These are phyloP conservation scores for Phyto melanocephala DNA, from an alignment of 2,888 invertebrate species.

Conservation along the genomic window DNA sequence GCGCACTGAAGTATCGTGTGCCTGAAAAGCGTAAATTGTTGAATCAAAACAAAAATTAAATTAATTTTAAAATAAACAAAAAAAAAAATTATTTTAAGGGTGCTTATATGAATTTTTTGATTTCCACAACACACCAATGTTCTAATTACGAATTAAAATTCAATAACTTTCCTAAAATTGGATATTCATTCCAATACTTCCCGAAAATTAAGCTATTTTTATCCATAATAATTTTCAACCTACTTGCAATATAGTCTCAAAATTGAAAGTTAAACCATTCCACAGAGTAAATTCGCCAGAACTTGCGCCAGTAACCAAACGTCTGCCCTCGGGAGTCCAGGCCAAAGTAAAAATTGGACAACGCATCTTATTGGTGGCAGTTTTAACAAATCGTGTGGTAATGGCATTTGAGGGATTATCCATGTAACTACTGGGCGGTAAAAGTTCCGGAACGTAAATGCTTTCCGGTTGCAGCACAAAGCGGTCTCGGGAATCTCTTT, in stretches of 20 bases:
- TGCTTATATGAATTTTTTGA: no score
- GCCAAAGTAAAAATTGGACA: conserved; percentile 99
- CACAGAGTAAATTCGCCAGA: conserved; percentile 99
- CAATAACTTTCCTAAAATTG: no score
- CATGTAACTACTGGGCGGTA: conserved; percentile 95
- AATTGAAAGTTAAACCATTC: conserved; percentile 99
- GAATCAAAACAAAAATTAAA: neutral
- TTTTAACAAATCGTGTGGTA: conserved; percentile 96
- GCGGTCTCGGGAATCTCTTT: conserved; percentile 93
- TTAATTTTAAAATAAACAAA: neutral
- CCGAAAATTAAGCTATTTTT: no score
- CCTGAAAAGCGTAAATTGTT: conserved; percentile 81
- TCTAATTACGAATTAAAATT: no score
- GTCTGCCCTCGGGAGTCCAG: conserved; percentile 99
- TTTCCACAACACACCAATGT: no score
- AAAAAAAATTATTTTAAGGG: neutral
- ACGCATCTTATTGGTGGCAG: conserved; percentile 99
- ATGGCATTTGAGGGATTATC: conserved; percentile 98
- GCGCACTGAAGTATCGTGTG: conserved; percentile 99
- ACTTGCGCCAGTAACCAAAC: conserved; percentile 98
- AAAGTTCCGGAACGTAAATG: conserved; percentile 94
- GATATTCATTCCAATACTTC: no score
- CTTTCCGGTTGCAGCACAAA: conserved; percentile 95
- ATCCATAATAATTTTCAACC: no score
- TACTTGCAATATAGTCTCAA: conserved; percentile 99